Conservation (phyloP, 1,140 invertebrate genomes). For the Drosophila pseudoananassae region DNA sequence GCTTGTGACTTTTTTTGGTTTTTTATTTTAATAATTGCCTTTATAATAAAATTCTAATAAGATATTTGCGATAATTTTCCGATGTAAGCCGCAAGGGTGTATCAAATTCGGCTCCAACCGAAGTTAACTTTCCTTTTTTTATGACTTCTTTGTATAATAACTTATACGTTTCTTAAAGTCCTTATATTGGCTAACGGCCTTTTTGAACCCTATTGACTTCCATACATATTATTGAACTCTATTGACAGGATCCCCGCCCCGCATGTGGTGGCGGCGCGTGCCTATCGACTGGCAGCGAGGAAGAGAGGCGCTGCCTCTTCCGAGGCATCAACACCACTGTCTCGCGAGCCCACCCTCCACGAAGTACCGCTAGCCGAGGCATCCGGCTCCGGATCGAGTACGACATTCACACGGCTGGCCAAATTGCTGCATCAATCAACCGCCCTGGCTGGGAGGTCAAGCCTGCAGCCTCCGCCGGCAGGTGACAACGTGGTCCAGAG, state of each 20-base stretch:
- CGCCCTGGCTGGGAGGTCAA: conserved; percentile 71
- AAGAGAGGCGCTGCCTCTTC: conserved; percentile 68
- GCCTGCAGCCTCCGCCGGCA: conserved; percentile 75
- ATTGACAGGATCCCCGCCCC: conserved; percentile 86
- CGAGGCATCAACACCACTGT: conserved; percentile 59
- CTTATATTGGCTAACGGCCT: too few relatives aligned
- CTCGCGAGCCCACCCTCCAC: conserved; percentile 59
- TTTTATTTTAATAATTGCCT: too few relatives aligned
- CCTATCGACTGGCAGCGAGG: conserved; percentile 84
- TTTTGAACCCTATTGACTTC: not conserved
- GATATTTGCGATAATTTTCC: too few relatives aligned
- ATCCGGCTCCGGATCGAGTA: conserved; percentile 66
- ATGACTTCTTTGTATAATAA: too few relatives aligned
- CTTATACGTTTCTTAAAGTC: too few relatives aligned
- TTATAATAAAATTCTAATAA: too few relatives aligned
- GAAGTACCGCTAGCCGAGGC: conserved; percentile 55
- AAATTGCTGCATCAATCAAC: conserved; percentile 88
- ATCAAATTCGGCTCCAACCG: too few relatives aligned
- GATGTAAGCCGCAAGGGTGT: too few relatives aligned
- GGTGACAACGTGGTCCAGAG: conserved; percentile 50
- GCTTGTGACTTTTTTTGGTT: too few relatives aligned
- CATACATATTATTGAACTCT: not conserved
- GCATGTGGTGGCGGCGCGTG: conserved; percentile 85
- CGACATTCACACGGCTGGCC: conserved; percentile 88
- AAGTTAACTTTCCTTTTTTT: too few relatives aligned